These are phyloP conservation scores for Propithecus perrieri DNA, from an alignment of 2,797 vertebrate species.

Conservation along the genomic window DNA sequence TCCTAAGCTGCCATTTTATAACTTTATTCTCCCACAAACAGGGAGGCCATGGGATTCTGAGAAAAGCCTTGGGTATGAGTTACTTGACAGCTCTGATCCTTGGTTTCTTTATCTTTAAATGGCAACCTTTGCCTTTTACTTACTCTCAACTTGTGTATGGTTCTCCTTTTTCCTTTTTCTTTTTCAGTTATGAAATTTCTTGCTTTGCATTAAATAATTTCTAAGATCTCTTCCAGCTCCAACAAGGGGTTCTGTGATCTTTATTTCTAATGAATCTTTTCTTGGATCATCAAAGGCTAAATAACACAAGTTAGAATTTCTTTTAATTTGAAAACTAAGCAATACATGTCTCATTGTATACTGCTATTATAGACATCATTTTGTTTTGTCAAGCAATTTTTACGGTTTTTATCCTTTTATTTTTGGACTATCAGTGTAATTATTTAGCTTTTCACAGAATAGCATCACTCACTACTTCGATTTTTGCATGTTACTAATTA, in stretches of 20 bases:
- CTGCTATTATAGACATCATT: not conserved
- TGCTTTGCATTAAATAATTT: not conserved
- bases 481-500: conserved; percentile 7
- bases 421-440: not conserved
- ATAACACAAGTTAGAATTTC: not conserved
- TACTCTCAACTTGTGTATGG: not conserved
- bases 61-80: not conserved
- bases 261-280: conserved; percentile 35
- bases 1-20: not conserved
- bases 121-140: not conserved
- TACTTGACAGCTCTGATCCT: not conserved
- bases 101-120: not conserved
- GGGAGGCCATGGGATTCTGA: not conserved
- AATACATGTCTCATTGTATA: not conserved
- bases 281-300: not conserved
- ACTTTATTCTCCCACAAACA: too few species aligned
- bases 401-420: not conserved
- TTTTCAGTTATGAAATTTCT: not conserved
- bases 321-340: not conserved
- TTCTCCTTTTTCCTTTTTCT: not conserved
- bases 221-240: not conserved
- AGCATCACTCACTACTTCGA: not conserved
- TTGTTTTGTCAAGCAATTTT: not conserved
- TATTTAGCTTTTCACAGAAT: not conserved
- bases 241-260: not conserved